Evolutionary conservation across 1,140 invertebrate genomes (phyloP).

Genomic region (Drosophila repletoides): DNA sequence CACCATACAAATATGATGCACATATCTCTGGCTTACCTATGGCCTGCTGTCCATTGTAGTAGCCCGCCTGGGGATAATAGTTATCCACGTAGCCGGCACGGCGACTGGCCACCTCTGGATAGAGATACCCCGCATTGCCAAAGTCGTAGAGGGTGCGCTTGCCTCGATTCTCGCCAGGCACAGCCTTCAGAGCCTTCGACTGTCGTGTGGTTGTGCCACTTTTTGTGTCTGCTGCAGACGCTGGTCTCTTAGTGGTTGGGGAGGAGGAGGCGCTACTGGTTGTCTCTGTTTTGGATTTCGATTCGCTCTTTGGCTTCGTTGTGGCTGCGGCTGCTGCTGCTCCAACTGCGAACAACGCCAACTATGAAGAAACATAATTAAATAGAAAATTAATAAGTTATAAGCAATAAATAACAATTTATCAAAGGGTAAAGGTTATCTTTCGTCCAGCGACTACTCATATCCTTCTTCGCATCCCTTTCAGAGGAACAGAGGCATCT

Average conservation of each 20-base stretch:
- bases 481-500: too few relatives aligned
- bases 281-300: conserved; percentile 38
- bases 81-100: conserved; percentile 65
- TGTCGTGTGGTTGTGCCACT: conserved; percentile 29
- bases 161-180: conserved; percentile 68
- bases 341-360: conserved; percentile 57
- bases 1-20: too few relatives aligned
- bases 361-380: conserved; percentile 44
- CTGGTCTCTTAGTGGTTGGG: conserved; percentile 28
- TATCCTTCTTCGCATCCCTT: too few relatives aligned
- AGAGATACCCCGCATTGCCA: conserved; percentile 69
- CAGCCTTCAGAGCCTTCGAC: conserved; percentile 56
- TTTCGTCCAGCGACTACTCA: too few relatives aligned
- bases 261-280: conserved; percentile 22
- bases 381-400: conserved; percentile 30
- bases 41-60: conserved; percentile 70
- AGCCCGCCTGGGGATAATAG: conserved; percentile 67
- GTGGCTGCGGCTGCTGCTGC: conserved; percentile 26
- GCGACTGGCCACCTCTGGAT: conserved; percentile 67
- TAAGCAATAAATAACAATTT: conserved; percentile 42
- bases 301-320: conserved; percentile 44
- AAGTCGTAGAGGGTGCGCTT: conserved; percentile 78
- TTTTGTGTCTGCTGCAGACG: conserved; percentile 7
- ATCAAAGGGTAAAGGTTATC: too few relatives aligned
- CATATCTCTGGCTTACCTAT: conserved; percentile 41